A percentile compares a stretch with the other conserved stretches of the same genome.
Evolutionary conservation across 2,113 vertebrate species (phyloP).

Genomic region (Limanda limanda): DNA sequence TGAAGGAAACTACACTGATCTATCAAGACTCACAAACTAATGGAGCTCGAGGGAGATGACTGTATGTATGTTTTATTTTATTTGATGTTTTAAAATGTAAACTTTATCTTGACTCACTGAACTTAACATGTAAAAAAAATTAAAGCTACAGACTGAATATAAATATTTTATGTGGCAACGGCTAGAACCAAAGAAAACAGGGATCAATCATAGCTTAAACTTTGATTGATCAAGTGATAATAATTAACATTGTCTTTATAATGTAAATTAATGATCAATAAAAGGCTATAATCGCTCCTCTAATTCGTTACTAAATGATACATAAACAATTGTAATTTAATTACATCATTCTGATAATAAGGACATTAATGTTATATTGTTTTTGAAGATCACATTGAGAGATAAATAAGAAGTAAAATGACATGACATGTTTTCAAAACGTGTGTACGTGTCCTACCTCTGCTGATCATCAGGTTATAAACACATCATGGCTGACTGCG

Average conservation of each 20-base stretch:
- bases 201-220: neutral
- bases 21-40: neutral
- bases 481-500: slow-evolving; percentile 70
- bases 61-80: neutral
- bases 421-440: neutral
- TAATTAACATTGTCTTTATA: neutral
- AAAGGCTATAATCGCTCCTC: neutral
- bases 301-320: too few relatives aligned
- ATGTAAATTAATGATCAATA: neutral
- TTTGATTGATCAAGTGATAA: neutral
- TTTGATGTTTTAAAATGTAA: slow-evolving; percentile 1
- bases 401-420: neutral
- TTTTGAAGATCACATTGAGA: neutral
- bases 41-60: neutral
- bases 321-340: neutral
- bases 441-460: slow-evolving; percentile 58
- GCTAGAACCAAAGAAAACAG: neutral
- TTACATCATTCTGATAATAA: neutral
- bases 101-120: neutral
- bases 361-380: neutral
- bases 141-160: too few relatives aligned
- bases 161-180: too few relatives aligned
- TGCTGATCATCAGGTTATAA: slow-evolving; percentile 79
- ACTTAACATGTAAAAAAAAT: neutral
- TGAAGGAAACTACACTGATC: slow-evolving; percentile 3